Conservation (phyloP, 2,113 vertebrate genomes). For the Corythoichthys intestinalis region DNA sequence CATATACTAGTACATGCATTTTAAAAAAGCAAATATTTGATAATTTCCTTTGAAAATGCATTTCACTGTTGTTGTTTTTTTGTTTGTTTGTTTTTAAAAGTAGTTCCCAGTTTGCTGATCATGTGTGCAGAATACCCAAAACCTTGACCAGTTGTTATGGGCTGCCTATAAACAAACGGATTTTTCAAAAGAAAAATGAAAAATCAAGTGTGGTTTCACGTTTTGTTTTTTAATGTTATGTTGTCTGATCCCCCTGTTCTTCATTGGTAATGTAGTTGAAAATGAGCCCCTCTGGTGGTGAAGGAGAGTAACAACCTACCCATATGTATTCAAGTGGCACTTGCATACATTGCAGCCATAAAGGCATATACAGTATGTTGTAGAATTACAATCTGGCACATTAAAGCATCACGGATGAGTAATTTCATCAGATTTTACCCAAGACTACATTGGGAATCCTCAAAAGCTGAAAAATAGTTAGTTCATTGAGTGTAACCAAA, state of each 20-base stretch:
- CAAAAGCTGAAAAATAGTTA: too few relatives aligned
- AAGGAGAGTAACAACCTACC: constrained; percentile 13
- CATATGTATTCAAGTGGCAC: background rate
- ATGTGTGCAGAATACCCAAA: background rate
- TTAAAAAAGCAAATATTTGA: background rate
- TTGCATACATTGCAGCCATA: background rate
- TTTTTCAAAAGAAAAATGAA: constrained; percentile 26
- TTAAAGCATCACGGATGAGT: too few relatives aligned
- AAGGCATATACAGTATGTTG: too few relatives aligned
- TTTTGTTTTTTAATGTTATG: constrained; percentile 22
- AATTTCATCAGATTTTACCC: too few relatives aligned
- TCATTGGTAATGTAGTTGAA: constrained; percentile 54
- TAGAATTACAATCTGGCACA: too few relatives aligned
- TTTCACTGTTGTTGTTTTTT: background rate
- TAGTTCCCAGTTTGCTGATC: background rate
- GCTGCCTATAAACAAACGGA: constrained; percentile 42
- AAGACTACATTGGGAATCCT: background rate
- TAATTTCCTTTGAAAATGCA: background rate
- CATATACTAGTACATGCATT: background rate
- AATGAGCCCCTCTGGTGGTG: constrained; percentile 58
- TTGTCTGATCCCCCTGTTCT: constrained; percentile 4
- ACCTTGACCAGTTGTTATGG: background rate
- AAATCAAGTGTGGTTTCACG: constrained; percentile 40
- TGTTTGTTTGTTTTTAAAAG: background rate
- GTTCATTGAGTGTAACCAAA: too few relatives aligned